Percentiles rank a stretch among this genome's conserved stretches.
Conservation (phyloP, 2,113 vertebrate genomes). For the Cyprinodon tularosa region DNA sequence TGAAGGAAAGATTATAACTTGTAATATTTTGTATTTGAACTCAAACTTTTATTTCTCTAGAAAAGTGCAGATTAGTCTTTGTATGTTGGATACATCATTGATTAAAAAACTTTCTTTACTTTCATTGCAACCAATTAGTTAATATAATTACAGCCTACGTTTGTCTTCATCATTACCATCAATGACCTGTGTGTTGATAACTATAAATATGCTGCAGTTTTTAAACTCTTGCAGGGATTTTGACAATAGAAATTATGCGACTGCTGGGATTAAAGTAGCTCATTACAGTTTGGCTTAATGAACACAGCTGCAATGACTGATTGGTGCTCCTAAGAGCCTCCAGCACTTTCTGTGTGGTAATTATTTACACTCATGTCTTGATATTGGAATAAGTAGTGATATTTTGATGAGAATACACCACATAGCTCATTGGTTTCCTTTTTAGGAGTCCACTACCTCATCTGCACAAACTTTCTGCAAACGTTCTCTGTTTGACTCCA, state of each 20-base stretch:
- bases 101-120: constrained; percentile 24
- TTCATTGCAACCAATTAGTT: constrained; percentile 55
- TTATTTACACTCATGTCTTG: constrained; percentile 59
- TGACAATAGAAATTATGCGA: constrained; percentile 50
- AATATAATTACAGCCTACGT: constrained; percentile 61
- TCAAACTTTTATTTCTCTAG: neutral
- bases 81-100: constrained; percentile 7
- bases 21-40: neutral
- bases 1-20: neutral
- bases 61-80: constrained; percentile 10
- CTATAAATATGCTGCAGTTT: constrained; percentile 39
- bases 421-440: constrained; percentile 30
- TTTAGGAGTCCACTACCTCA: constrained; percentile 2
- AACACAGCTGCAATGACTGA: constrained; percentile 54
- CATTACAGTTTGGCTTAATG: constrained; percentile 46
- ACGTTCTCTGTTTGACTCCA: constrained; percentile 5
- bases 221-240: constrained; percentile 44
- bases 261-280: constrained; percentile 54
- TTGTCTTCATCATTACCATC: constrained; percentile 66
- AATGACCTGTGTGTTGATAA: constrained; percentile 63
- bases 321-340: constrained; percentile 32
- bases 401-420: constrained; percentile 24
- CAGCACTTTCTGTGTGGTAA: constrained; percentile 33
- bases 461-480: constrained; percentile 14
- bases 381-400: constrained; percentile 38